Conservation (phyloP, 2,888 invertebrate species). For the Agriopis leucophaearia region DNA sequence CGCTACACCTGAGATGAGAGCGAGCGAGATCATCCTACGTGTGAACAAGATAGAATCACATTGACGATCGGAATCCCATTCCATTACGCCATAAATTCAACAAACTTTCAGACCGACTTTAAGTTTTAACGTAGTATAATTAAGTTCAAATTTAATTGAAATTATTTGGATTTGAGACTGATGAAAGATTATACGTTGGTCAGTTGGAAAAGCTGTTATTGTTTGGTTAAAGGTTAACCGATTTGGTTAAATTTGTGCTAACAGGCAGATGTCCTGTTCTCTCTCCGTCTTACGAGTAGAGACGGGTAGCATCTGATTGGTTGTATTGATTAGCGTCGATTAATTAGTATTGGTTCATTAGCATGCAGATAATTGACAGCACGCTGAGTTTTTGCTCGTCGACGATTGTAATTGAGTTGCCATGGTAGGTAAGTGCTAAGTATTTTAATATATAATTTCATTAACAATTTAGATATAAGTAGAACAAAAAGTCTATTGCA, state of each 20-base stretch:
- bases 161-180: constrained; percentile 38
- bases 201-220: constrained; percentile 85
- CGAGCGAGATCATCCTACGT: constrained; percentile 66
- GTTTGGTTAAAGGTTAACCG: constrained; percentile 86
- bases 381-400: constrained; percentile 41
- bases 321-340: constrained; percentile 71
- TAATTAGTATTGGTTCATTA: constrained; percentile 70
- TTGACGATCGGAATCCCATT: constrained; percentile 54
- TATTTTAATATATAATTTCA: constrained; percentile 8
- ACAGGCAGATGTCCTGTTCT: constrained; percentile 79
- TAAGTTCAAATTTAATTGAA: constrained; percentile 46
- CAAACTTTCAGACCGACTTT: constrained; percentile 35
- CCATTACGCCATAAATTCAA: constrained; percentile 47
- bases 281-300: constrained; percentile 59
- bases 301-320: constrained; percentile 64
- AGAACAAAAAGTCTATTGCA: not conserved
- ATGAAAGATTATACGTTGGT: constrained; percentile 61
- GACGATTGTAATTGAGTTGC: constrained; percentile 19
- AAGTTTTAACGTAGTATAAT: rapidly evolving
- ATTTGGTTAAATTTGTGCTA: constrained; percentile 85
- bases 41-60: constrained; percentile 71
- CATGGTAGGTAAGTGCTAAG: constrained; percentile 32
- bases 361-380: constrained; percentile 61
- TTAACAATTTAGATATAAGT: not conserved
- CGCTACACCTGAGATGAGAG: constrained; percentile 83